Evolutionary conservation across 2,797 vertebrate genomes (phyloP).

Genomic region (Oophaga sylvatica): DNA sequence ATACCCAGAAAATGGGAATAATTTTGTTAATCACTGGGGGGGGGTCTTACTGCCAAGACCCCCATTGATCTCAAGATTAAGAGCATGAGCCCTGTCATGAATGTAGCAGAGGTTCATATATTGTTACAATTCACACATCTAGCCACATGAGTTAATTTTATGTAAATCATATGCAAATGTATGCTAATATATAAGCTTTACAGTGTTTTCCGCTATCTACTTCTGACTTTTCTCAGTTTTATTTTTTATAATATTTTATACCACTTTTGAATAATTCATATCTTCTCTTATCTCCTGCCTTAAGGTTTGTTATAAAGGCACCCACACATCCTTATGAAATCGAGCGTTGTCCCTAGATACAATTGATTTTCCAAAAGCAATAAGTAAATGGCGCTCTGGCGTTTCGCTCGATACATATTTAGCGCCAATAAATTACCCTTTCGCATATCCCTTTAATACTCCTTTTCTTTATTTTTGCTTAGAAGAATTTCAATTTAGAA

Average conservation of each 20-base stretch:
- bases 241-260: background rate
- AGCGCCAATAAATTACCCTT: no score
- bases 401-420: background rate
- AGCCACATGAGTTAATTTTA: background rate
- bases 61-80: no score
- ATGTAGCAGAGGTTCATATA: no score
- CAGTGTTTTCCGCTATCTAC: background rate
- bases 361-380: slow-evolving; percentile 12
- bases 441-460: no score
- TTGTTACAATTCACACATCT: background rate
- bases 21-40: no score
- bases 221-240: background rate
- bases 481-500: no score
- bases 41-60: no score
- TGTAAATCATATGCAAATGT: background rate
- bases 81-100: no score
- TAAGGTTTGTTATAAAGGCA: background rate
- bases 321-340: slow-evolving; percentile 1
- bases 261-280: background rate
- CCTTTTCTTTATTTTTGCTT: no score
- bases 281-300: background rate
- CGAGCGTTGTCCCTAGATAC: background rate
- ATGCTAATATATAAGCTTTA: background rate
- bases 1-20: no score
- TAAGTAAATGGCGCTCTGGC: background rate